Evolutionary conservation across 2,888 invertebrate genomes (phyloP).

Genomic region (Cyclophora punctaria): DNA sequence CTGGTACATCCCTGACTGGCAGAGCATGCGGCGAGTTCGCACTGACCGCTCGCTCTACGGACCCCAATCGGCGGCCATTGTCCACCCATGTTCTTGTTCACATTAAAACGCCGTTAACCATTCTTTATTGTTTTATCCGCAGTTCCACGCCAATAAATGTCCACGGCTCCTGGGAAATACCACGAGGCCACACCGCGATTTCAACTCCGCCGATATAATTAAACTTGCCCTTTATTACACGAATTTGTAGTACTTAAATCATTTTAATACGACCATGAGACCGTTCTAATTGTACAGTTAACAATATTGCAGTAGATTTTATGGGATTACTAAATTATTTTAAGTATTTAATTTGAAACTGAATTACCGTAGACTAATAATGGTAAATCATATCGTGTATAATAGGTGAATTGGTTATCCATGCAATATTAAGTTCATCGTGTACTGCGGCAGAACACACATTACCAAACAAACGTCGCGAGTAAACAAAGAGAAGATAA

Average conservation of each 20-base stretch:
- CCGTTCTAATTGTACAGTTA: constrained; percentile 36
- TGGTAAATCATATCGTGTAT: too few species aligned
- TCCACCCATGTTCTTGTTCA: constrained; percentile 67
- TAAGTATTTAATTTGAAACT: constrained; percentile 4
- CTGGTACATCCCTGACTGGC: constrained; percentile 1
- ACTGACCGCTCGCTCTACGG: constrained; percentile 50
- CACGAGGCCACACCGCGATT: constrained; percentile 35
- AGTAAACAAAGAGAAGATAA: constrained; percentile 33
- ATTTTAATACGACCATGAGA: constrained; percentile 33
- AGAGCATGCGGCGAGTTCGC: constrained; percentile 42
- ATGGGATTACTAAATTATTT: constrained; percentile 9
- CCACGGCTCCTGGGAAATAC: constrained; percentile 62
- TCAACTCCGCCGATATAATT: constrained; percentile 53
- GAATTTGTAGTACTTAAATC: constrained; percentile 55
- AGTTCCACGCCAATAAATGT: constrained; percentile 61
- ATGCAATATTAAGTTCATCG: too few species aligned
- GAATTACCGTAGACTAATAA: too few species aligned
- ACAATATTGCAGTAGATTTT: constrained; percentile 25
- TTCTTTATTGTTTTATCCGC: constrained; percentile 74
- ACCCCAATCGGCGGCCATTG: constrained; percentile 66
- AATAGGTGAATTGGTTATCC: too few species aligned
- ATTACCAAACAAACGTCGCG: constrained; percentile 20
- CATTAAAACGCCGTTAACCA: constrained; percentile 73
- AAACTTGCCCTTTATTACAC: constrained; percentile 51
- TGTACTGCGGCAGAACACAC: too few species aligned